phyloP scores from a whole-genome alignment of 2,113 vertebrate genomes.

The Mobula hypostoma region DNA sequence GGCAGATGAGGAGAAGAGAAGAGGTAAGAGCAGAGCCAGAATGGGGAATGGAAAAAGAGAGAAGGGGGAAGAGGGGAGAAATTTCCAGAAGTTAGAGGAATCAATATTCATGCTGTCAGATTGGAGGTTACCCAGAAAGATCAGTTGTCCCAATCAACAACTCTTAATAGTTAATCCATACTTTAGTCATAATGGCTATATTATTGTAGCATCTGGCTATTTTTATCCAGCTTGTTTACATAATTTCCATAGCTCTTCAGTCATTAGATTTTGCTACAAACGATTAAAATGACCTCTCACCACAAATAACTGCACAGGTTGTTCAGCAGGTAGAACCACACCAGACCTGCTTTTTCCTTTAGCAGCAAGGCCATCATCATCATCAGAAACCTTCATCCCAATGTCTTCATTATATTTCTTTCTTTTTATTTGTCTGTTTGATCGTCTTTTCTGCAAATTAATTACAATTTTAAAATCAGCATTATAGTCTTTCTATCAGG shows the following conservation, averaged over 20 bases:
- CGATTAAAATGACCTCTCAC: constrained; percentile 55
- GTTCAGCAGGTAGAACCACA: constrained; percentile 60
- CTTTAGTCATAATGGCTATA: not conserved
- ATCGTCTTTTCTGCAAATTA: constrained; percentile 79
- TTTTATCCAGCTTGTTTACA: not conserved
- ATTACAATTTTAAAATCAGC: not conserved
- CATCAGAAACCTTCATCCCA: constrained; percentile 83
- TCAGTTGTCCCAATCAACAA: not conserved
- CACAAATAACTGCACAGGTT: constrained; percentile 87
- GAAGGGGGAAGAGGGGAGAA: too few species aligned
- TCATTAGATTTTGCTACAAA: not conserved
- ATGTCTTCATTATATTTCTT: constrained; percentile 89
- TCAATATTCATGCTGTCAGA: too few species aligned
- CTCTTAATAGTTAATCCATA: not conserved
- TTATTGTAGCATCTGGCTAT: not conserved
- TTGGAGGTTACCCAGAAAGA: too few species aligned
- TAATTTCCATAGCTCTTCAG: not conserved
- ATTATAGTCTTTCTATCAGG: not conserved
- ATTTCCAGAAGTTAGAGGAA: too few species aligned
- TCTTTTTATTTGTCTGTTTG: constrained; percentile 93
- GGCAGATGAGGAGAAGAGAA: too few species aligned
- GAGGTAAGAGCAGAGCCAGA: too few species aligned
- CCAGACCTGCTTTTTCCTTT: constrained; percentile 77
- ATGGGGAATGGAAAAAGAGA: too few species aligned
- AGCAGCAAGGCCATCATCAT: constrained; percentile 76